Evolutionary conservation across 2,888 invertebrate species (phyloP).

Genomic region (Nomada ruficornis): DNA sequence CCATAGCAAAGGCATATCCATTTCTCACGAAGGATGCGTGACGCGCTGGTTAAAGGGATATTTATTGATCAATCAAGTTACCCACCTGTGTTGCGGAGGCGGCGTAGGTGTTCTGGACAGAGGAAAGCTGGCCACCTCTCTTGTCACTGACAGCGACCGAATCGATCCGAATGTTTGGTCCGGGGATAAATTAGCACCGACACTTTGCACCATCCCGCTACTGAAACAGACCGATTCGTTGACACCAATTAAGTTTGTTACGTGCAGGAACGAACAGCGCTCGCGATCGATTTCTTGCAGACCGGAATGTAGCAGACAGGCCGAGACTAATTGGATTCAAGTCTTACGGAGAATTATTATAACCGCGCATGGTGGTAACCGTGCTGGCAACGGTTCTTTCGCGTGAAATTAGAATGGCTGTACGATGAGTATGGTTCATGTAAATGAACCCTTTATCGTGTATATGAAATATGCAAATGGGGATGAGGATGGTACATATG

Average conservation of each 20-base stretch:
- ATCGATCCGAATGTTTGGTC: slow-evolving; percentile 91
- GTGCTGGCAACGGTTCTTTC: background rate
- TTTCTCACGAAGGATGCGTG: no score
- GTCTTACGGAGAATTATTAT: background rate
- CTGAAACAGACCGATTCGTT: slow-evolving; percentile 74
- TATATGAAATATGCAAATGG: background rate
- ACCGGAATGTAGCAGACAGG: no score
- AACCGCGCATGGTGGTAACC: no score
- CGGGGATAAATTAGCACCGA: slow-evolving; percentile 89
- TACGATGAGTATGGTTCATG: background rate
- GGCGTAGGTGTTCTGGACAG: slow-evolving; percentile 90
- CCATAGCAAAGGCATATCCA: no score
- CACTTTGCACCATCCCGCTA: slow-evolving; percentile 89
- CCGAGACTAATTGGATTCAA: background rate
- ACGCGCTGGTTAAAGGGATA: background rate
- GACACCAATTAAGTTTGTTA: slow-evolving; percentile 31
- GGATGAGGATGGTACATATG: no score
- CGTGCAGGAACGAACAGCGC: background rate
- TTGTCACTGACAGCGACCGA: slow-evolving; percentile 89
- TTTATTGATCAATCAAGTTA: slow-evolving; percentile 16
- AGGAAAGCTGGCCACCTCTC: slow-evolving; percentile 92
- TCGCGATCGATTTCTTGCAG: background rate
- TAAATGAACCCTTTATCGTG: background rate
- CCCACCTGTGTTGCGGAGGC: slow-evolving; percentile 86
- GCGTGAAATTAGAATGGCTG: no score